Evolutionary conservation across 2,888 invertebrate genomes (phyloP), one percentile per base, ranked within the genome.

Genomic region (Allophyes oxyacanthae): DNA sequence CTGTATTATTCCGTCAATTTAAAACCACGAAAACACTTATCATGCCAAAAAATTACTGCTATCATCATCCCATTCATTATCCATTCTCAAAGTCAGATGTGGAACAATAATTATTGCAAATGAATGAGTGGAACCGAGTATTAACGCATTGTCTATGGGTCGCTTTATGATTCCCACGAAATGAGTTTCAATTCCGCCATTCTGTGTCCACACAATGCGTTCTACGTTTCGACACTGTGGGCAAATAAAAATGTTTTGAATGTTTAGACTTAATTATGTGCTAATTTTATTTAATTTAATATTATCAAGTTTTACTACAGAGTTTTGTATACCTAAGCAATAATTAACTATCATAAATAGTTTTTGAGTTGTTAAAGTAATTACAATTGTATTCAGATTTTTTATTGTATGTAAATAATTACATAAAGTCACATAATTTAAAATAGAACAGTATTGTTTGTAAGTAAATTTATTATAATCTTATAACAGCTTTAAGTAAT

Each of bases 41-140:
- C 37, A 38, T 56, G 30, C 14, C 40, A 44, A 65, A 71, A 66
- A 45, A 65, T 40, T 36, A 49, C 73, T 37, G 68, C 32, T 52
- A 72, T 66, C 44, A 37, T 3, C 14, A 25, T 15, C 28, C 30
- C 42, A 70, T 55, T 45, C 65, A 65, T 25, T 38, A 30, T 6
- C 38, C 33, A 42, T 42, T 38, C 48, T 41, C 61, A 13, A 48
- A 50, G 38, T 40, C 49, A 64, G 20, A 55, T 37, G 60, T 52
- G 41, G 37, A 67, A 60, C 48, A 36, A 34, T 67, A 13, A 67
- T 67, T 66, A 44, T 40, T 41, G 72, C 41, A 66, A 66, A 45
- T 60, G 45, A 38, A 43, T 11, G 15, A 14, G 40, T 34, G 28
- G 13, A 38, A 34, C 46, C 11, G 15, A 14, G 40, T 38, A 33